A percentile compares a stretch with the other conserved stretches of the same genome.
Conservation (phyloP, 2,888 invertebrate species). For the Dryomyza anilis region DNA sequence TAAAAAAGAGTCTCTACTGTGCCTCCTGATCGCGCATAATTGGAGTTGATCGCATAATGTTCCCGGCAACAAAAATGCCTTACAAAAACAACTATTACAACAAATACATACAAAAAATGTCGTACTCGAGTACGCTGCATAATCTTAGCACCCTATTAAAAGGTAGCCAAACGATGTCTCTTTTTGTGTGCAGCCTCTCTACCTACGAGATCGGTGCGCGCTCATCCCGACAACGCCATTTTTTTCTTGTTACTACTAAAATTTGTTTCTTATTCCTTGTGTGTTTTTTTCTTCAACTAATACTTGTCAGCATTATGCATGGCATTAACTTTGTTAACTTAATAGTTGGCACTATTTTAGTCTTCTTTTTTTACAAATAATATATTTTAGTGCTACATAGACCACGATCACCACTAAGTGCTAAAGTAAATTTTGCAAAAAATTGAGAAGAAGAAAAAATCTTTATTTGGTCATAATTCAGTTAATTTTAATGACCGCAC, state of each 20-base stretch:
- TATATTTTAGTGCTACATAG: no score
- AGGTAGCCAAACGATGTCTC: not conserved
- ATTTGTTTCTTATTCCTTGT: no score
- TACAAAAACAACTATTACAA: not conserved
- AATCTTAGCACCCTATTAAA: no score
- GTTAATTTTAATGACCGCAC: conserved; percentile 45
- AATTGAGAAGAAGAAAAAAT: conserved; percentile 20
- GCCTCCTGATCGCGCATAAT: not conserved
- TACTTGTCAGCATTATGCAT: not conserved
- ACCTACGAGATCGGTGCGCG: no score
- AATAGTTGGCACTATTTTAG: conserved; percentile 28
- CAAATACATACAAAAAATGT: not conserved
- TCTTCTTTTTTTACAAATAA: no score
- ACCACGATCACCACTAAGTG: not conserved
- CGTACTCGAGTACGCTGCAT: no score
- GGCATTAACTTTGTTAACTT: conserved; percentile 17
- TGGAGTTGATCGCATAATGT: conserved; percentile 1
- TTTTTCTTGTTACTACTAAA: no score
- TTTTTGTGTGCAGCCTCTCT: no score
- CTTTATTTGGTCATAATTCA: conserved; percentile 52
- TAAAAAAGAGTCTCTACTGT: not conserved
- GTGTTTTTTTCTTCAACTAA: no score
- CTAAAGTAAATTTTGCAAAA: not conserved
- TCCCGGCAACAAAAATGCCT: not conserved
- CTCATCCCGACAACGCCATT: no score